Evolutionary conservation across 2,888 invertebrate genomes (phyloP).

Genomic region (Plebejus melissa): DNA sequence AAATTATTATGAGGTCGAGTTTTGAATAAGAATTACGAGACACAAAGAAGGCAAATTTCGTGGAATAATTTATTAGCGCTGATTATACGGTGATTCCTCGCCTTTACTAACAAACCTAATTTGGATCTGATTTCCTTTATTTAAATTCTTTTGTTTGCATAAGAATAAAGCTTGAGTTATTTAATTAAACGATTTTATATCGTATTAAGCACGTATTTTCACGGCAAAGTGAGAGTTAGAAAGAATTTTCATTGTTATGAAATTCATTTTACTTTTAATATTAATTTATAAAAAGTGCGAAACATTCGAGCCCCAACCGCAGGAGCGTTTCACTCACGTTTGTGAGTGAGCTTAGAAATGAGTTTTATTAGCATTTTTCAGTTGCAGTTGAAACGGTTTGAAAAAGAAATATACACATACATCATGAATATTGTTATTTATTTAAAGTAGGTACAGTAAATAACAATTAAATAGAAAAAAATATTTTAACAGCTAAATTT

Average conservation of each 20-base stretch:
- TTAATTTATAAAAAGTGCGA: slow-evolving; percentile 17
- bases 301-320: neutral
- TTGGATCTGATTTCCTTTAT: slow-evolving; percentile 15
- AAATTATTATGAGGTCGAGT: neutral
- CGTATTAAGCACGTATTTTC: neutral
- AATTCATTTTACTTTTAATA: slow-evolving; percentile 1
- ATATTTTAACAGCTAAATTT: too few species aligned
- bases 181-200: neutral
- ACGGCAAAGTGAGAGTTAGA: neutral
- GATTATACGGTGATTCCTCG: slow-evolving; percentile 16
- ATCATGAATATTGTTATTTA: neutral
- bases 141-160: slow-evolving; percentile 20
- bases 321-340: neutral
- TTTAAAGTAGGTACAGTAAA: neutral
- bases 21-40: slow-evolving; percentile 4
- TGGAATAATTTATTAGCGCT: slow-evolving; percentile 17
- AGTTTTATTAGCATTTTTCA: slow-evolving; percentile 9
- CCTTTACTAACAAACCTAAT: slow-evolving; percentile 16
- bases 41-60: slow-evolving; percentile 12
- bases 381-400: neutral
- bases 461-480: neutral
- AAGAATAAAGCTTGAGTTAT: neutral
- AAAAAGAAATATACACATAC: neutral
- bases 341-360: neutral
- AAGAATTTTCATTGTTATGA: slow-evolving; percentile 1